Percentiles rank a stretch among this genome's conserved stretches.
phyloP scores from a whole-genome alignment of 2,888 invertebrate species.

The Teleiodes luculella region DNA sequence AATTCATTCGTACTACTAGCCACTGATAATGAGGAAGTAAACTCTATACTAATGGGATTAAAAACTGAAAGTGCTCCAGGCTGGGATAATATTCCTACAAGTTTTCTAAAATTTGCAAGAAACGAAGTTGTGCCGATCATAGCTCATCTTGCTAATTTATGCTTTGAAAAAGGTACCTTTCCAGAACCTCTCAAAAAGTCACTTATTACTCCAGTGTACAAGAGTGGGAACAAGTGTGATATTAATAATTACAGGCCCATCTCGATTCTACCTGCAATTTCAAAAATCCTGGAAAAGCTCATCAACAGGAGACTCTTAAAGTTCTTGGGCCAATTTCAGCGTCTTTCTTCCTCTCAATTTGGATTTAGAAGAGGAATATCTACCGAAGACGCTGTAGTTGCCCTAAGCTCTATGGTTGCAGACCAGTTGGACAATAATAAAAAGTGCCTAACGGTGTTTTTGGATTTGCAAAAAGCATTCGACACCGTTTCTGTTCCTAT shows the following conservation, averaged over 20 bases:
- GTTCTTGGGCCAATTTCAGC: not conserved
- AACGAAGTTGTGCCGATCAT: not conserved
- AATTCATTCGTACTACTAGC: not conserved
- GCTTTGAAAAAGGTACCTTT: not conserved
- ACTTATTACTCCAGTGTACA: not conserved
- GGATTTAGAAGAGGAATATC: not conserved
- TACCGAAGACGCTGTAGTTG: not conserved
- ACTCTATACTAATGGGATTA: not conserved
- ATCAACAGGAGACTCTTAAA: not conserved
- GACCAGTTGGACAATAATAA: not conserved
- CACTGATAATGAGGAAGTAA: not conserved
- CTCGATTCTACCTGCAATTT: not conserved
- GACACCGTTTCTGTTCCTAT: not conserved
- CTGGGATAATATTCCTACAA: not conserved
- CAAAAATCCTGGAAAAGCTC: not conserved
- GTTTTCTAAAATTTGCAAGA: not conserved
- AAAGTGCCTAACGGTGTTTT: not conserved
- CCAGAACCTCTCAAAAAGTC: not conserved
- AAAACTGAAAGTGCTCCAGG: not conserved
- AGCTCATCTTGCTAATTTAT: not conserved
- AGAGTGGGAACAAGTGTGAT: not conserved
- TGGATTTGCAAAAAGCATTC: not conserved
- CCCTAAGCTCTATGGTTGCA: not conserved
- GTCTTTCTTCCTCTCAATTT: not conserved
- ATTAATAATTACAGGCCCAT: not conserved